Base-by-base conservation (phyloP, 1,140 invertebrate species). In the Phymorhynchus buccinoides region DNA sequence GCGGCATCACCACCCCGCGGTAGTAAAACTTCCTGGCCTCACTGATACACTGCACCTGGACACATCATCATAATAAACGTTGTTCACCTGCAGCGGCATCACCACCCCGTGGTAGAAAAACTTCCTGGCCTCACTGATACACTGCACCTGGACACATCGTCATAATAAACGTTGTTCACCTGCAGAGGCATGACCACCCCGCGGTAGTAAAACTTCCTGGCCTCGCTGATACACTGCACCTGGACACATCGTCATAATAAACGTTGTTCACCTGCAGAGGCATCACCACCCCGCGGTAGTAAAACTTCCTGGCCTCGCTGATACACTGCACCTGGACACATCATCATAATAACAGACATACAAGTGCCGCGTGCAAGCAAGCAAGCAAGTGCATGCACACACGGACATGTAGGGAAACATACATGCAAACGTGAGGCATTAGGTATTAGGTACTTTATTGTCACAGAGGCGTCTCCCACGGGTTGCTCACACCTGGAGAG, bases 81-180 rank as follows among this genome's bases (percentile, higher is more conserved):
- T n/a, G n/a, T n/a, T n/a, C n/a, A n/a, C n/a, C n/a, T n/a, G n/a
- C n/a, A n/a, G n/a, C n/a, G n/a, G n/a, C n/a, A n/a, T n/a, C n/a
- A n/a, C n/a, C n/a, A n/a, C n/a, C n/a, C n/a, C n/a, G n/a, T n/a
- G n/a, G n/a, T n/a, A n/a, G n/a, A n/a, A n/a, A n/a, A n/a, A n/a
- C n/a, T n/a, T n/a, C n/a, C n/a, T n/a, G n/a, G n/a, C n/a, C n/a
- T n/a, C n/a, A n/a, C n/a, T n/a, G n/a, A n/a, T n/a, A n/a, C n/a
- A n/a, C n/a, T n/a, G n/a, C n/a, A n/a, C n/a, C n/a, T n/a, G n/a
- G n/a, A n/a, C n/a, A n/a, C n/a, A n/a, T n/a, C n/a, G n/a, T n/a
- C n/a, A n/a, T n/a, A n/a, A n/a, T n/a, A n/a, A n/a, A 92, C 88
- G 81, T 92, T 92, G 84, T 92, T 92, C 3, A 91, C 81, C 42